Percentiles rank a stretch among this genome's conserved stretches.
Conservation (phyloP, 2,888 invertebrate genomes). For the Neuroscelio doddi region DNA sequence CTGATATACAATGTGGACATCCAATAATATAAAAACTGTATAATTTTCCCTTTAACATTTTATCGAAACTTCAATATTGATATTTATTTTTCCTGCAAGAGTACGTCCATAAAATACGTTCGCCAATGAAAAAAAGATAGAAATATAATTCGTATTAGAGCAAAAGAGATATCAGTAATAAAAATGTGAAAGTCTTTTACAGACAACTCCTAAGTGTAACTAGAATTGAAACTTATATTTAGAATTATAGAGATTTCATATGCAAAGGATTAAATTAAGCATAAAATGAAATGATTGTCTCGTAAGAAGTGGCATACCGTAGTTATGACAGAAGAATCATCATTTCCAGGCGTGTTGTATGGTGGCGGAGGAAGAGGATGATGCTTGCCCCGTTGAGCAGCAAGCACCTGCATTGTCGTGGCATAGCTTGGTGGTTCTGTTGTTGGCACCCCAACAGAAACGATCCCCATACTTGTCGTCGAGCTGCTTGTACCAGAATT, state of each 20-base stretch:
- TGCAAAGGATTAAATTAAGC: too few relatives aligned
- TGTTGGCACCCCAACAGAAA: slow-evolving; percentile 78
- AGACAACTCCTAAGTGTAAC: too few relatives aligned
- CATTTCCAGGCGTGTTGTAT: slow-evolving; percentile 74
- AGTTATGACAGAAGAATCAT: slow-evolving; percentile 68
- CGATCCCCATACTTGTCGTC: slow-evolving; percentile 58
- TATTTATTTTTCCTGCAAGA: not conserved
- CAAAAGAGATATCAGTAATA: not conserved
- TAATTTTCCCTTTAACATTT: too few relatives aligned
- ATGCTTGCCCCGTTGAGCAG: slow-evolving; percentile 80
- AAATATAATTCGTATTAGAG: not conserved
- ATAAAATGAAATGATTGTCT: too few relatives aligned
- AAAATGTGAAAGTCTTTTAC: too few relatives aligned
- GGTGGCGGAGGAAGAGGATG: slow-evolving; percentile 79
- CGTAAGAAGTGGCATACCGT: too few relatives aligned
- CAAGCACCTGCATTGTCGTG: slow-evolving; percentile 87
- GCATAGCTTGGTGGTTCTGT: slow-evolving; percentile 95
- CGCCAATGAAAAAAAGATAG: not conserved
- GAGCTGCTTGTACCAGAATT: slow-evolving; percentile 66
- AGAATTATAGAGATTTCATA: too few relatives aligned
- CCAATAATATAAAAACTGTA: too few relatives aligned
- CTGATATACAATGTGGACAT: too few relatives aligned
- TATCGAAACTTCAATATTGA: slow-evolving; percentile 21
- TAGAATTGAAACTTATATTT: not conserved
- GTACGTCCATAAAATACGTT: too few relatives aligned